Percentiles rank a stretch among this genome's conserved stretches.
Conservation (phyloP, 2,888 invertebrate genomes). For the Philhelius pedissequus region DNA sequence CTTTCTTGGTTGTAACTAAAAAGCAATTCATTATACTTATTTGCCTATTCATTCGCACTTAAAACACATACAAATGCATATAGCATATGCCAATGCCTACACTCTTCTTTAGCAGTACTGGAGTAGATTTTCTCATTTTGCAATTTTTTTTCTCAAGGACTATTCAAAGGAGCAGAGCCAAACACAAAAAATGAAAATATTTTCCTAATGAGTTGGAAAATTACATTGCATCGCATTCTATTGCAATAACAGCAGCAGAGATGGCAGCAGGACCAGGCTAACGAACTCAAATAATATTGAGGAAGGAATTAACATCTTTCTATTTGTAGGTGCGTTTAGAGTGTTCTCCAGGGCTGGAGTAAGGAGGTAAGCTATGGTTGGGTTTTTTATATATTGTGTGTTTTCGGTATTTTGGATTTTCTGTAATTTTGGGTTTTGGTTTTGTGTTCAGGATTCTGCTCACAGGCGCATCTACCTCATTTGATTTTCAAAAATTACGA, state of each 20-base stretch:
- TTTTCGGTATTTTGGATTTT: too few species aligned
- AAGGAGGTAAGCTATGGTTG: not conserved
- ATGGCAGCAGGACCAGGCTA: constrained; percentile 21
- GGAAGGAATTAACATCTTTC: not conserved
- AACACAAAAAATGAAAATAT: constrained; percentile 23
- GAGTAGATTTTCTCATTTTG: constrained; percentile 25
- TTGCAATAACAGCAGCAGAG: constrained; percentile 29
- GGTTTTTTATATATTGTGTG: too few species aligned
- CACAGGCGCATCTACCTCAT: too few species aligned
- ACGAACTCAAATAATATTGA: constrained; percentile 33
- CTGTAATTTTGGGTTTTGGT: too few species aligned
- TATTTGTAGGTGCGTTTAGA: not conserved
- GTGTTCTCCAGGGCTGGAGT: not conserved
- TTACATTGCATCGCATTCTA: constrained; percentile 55
- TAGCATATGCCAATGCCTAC: not conserved
- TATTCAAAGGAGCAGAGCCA: constrained; percentile 28
- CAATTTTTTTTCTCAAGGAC: constrained; percentile 27
- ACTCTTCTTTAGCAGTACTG: not conserved
- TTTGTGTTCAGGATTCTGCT: too few species aligned
- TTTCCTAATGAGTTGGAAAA: constrained; percentile 66
- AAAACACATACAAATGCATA: constrained; percentile 3
- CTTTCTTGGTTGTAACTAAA: constrained; percentile 34
- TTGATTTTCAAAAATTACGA: too few species aligned
- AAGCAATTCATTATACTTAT: constrained; percentile 65
- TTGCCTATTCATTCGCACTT: constrained; percentile 58